Base-by-base conservation (phyloP, 2,113 vertebrate species). In the Rhegmatorhina hoffmannsi region DNA sequence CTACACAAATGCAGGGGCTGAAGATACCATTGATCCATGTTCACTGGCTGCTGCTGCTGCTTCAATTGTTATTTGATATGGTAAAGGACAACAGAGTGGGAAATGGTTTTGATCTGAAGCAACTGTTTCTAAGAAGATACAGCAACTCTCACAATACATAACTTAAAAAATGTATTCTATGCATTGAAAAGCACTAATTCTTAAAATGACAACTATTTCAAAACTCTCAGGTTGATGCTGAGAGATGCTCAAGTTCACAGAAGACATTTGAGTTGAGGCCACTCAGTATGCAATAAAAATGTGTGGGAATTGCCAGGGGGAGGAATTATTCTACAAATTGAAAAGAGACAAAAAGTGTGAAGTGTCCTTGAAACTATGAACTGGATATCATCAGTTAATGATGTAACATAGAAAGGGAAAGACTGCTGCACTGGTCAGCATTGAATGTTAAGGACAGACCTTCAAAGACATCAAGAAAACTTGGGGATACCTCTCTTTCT, bases 1-100 rank as follows among this genome's bases (percentile, higher is more conserved):
- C 91, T 97, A 98, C 97, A 97, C 97, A 98, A 98, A 98, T 98
- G 97, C 97, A 96, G 96, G 94, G 97, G 98, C 96, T 97, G 97
- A 97, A 97, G 97, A 98, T 98, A 98, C 94, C 98, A 99, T 98
- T 98, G 98, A 99, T 99, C 98, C 92, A 84, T 97, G 96, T 97
- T 98, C 98, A 98, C 96, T 97, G 91, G 96, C 95, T 97, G 95
- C 97, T 96, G 96, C 97, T 96, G 95, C 97, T 95, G 90, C 98
- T 98, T 98, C 98, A 98, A 96, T 98, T 97, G 98, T 98, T 98
- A 98, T 98, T 98, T 97, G 98, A 98, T 98, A 98, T 81, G 96
- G 92, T 88, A 93, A 97, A 96, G 96, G 95, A 98, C 97, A 98
- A 98, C 92, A 97, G 96, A 97, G 87, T 84, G 52, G 63, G 62